Base-by-base conservation (phyloP, 1,140 invertebrate genomes). In the Cydia amplana region DNA sequence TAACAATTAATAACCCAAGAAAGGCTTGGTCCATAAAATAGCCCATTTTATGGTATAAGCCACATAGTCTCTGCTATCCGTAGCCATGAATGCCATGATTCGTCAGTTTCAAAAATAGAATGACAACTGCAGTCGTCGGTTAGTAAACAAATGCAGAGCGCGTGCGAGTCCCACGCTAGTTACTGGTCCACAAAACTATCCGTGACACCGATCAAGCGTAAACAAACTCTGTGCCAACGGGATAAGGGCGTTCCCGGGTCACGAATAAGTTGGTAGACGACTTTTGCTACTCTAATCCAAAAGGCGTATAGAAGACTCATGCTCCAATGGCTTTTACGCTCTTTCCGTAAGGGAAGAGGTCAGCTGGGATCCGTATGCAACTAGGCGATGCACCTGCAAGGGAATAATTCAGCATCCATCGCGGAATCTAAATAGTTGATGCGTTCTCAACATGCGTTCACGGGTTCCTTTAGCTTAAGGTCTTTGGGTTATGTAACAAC, bases 81-180 rank as follows among this genome's bases (percentile, higher is more conserved):
- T 18, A 51, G 16, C 49, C n/a, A 51, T 5, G 49, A 51, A 51
- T 51, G 49, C 49, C 49, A 18, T 51, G 55, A 60, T 36, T 70
- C 16, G 32, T 70, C 65, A 70, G n/a, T 18, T 40, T 20, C 65
- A 70, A 70, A 70, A 43, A 70, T 70, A 70, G 65, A 70, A 36
- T 70, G 65, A 36, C 65, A 36, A n/a, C n/a, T n/a, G 32, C 28
- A 14, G 36, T 40, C 64, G 28, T 65, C 64, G 28, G 32, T 70
- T 36, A 20, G 65, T 70, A 70, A 70, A 70, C 65, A 70, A 70
- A 70, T 70, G 65, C 55, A 60, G 55, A 20, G 55, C 55, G 55
- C 20, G 55, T 60, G 55, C 55, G 55, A 36, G 18, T 70, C 65
- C 65, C 65, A 70, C 65, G 65, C 65, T 36, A 20, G 55, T 60